These are phyloP conservation scores for Dromiciops gliroides DNA, from an alignment of 2,113 vertebrate genomes.

Conservation along the genomic window DNA sequence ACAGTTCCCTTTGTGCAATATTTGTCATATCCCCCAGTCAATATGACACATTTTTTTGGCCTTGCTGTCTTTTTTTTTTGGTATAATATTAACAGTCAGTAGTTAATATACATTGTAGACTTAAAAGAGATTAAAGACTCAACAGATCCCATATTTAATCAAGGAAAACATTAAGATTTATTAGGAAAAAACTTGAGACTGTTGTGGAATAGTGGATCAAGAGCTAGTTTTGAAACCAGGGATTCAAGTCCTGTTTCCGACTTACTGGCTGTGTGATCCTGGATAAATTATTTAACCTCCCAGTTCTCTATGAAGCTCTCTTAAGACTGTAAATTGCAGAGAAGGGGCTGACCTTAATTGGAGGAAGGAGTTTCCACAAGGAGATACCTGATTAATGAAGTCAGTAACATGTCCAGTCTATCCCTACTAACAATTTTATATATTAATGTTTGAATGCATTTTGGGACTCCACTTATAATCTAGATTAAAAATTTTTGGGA, in stretches of 20 bases:
- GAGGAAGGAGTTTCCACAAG: neutral
- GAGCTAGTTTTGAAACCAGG: neutral
- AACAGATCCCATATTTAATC: neutral
- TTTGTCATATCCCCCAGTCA: neutral
- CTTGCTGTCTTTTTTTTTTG: neutral
- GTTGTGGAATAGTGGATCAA: neutral
- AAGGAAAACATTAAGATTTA: neutral
- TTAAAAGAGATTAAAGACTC: neutral
- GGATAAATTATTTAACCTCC: neutral
- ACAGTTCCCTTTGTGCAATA: neutral
- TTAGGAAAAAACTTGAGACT: neutral
- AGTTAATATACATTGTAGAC: neutral
- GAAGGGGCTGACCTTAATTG: neutral
- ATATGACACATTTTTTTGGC: neutral
- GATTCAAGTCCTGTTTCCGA: neutral
- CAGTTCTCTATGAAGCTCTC: neutral
- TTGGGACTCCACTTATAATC: neutral
- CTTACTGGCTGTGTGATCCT: neutral
- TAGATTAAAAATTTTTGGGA: neutral
- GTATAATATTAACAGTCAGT: neutral
- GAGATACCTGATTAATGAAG: neutral
- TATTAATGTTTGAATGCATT: neutral
- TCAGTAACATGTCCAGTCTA: neutral
- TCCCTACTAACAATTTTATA: neutral
- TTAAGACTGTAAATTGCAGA: neutral